Evolutionary conservation across 2,113 vertebrate species (phyloP), one percentile per base, ranked within the genome.

Genomic region (Hippocampus guttulatus): DNA sequence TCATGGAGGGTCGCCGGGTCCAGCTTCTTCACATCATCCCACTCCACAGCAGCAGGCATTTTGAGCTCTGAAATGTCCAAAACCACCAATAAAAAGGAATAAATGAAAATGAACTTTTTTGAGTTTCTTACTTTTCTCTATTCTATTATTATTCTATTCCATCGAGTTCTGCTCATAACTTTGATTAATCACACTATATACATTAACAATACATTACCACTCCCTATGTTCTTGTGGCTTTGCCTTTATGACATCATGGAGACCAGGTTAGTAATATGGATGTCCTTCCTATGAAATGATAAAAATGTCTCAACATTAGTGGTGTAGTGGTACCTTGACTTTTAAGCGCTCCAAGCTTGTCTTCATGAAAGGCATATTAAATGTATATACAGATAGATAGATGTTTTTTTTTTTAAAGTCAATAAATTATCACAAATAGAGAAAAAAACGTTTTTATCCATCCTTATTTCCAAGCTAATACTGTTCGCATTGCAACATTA

Each of bases 1-100:
- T 78, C 67, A 3, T 52, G 71, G 54, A 95, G 80, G 5, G 87
- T 86, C 52, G 90, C 92, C 54, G 95, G 95, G 76, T 98, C 94
- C 66, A 95, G 79, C 75, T 83, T 91, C 89, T 91, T 92, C 71
- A 98, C 82, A 66, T 89, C 91, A 52, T 90, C 93, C 95, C 96
- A 98, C 64, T 95, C 90, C 63, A 95, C 79, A 81, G 84, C 81
- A 21, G 92, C 88, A 70, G 94, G 85, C 95, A 96, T 96, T 60
- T 65, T 89, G 40, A 18, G n/a, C 63, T 21, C 40, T 23, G 8
- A 14, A 64, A 23, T 64, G 38, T 5, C 5, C 38, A 64, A n/a
- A n/a, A 64, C 20, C 60, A 62, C 60, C 6, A 38, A 20, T 11
- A 63, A 40, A 40, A 41, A 5, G 2, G 15, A 60, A 64, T 7